Conservation (phyloP, 2,113 vertebrate species). For the Oncorhynchus tshawytscha region DNA sequence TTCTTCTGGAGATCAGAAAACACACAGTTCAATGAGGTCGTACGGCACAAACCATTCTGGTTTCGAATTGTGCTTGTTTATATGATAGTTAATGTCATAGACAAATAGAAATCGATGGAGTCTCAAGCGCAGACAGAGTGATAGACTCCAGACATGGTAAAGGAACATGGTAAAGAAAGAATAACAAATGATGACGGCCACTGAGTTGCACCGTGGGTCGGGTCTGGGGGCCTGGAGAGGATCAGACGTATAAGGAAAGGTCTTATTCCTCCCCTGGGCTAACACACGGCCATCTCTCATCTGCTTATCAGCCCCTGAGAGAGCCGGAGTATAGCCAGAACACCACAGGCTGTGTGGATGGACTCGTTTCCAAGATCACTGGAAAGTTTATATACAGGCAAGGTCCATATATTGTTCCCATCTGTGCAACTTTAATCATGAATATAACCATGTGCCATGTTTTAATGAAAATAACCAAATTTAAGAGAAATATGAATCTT, state of each 20-base stretch:
- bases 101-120: too few species aligned
- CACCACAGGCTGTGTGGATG: constrained; percentile 8
- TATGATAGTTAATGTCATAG: constrained; percentile 7
- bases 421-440: too few species aligned
- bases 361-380: background rate
- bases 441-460: too few species aligned
- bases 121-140: background rate
- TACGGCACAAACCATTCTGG: background rate
- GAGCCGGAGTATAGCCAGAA: background rate
- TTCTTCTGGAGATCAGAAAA: background rate
- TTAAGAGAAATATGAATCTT: too few species aligned
- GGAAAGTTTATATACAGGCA: background rate
- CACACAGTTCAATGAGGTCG: background rate
- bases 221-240: constrained; percentile 30
- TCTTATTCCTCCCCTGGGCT: constrained; percentile 29
- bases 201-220: constrained; percentile 15
- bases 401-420: too few species aligned
- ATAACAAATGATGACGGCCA: constrained; percentile 35
- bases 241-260: constrained; percentile 32
- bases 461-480: too few species aligned
- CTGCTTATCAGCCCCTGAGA: background rate
- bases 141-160: background rate
- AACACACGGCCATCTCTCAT: constrained; percentile 26
- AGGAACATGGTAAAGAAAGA: constrained; percentile 21
- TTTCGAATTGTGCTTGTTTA: background rate